phyloP scores from a whole-genome alignment of 2,888 invertebrate species.

The Colostygia pectinataria region DNA sequence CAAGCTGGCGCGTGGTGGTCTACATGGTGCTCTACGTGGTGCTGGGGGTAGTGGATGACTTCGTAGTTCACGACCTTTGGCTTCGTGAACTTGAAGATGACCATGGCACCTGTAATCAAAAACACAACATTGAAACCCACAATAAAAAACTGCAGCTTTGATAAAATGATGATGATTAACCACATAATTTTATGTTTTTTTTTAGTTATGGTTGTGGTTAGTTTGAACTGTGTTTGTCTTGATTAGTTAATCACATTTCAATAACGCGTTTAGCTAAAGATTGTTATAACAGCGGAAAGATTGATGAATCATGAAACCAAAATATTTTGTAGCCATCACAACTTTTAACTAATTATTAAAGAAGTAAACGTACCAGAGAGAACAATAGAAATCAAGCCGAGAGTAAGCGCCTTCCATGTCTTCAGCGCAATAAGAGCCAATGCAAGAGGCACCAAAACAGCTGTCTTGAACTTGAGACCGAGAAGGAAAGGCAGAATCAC shows the following conservation, averaged over 20 bases:
- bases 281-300: no score
- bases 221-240: no score
- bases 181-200: no score
- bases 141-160: no score
- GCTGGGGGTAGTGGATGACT: constrained; percentile 91
- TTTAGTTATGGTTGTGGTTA: no score
- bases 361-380: constrained; percentile 85
- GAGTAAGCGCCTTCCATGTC: constrained; percentile 94
- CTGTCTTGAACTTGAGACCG: constrained; percentile 93
- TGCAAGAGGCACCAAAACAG: constrained; percentile 91
- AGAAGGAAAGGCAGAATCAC: constrained; percentile 92
- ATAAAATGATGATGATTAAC: neutral
- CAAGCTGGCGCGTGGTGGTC: constrained; percentile 82
- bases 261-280: no score
- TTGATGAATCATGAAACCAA: no score
- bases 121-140: no score
- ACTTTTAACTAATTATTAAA: no score
- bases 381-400: constrained; percentile 92
- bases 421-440: constrained; percentile 92
- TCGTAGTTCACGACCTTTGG: constrained; percentile 94
- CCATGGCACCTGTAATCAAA: constrained; percentile 83
- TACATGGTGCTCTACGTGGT: constrained; percentile 86
- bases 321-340: no score
- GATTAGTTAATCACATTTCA: no score
- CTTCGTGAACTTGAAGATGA: constrained; percentile 93